phyloP scores from a whole-genome alignment of 2,113 vertebrate species.

The Diphyllodes magnificus region DNA sequence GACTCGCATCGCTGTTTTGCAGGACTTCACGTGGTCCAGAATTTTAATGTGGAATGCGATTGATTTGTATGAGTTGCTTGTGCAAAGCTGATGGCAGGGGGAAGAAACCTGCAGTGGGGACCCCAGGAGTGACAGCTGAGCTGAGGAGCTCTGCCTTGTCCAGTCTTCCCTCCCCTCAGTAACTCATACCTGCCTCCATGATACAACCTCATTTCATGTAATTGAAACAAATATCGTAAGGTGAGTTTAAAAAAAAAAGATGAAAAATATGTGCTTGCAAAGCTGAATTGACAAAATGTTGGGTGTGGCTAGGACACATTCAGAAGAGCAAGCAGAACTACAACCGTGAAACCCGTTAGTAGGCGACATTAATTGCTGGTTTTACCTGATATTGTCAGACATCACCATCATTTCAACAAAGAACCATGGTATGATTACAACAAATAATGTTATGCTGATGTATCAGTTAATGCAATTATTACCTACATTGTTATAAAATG shows the following conservation, averaged over 20 bases:
- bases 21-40: conserved; percentile 45
- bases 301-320: conserved; percentile 37
- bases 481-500: conserved; percentile 30
- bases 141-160: neutral
- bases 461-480: conserved; percentile 61
- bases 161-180: neutral
- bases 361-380: conserved; percentile 67
- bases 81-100: conserved; percentile 1
- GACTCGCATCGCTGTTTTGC: conserved; percentile 51
- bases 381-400: conserved; percentile 54
- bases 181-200: neutral
- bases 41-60: conserved; percentile 49
- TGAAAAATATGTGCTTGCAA: conserved; percentile 46
- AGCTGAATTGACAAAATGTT: conserved; percentile 43
- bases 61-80: conserved; percentile 59
- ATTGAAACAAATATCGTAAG: neutral
- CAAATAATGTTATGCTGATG: conserved; percentile 55
- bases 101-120: neutral
- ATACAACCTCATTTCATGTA: neutral
- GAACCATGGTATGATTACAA: conserved; percentile 36
- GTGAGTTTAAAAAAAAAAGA: neutral
- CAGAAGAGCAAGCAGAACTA: conserved; percentile 56
- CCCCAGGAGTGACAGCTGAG: neutral
- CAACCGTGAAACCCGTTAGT: conserved; percentile 62
- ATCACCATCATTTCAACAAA: conserved; percentile 48